phyloP scores from a whole-genome alignment of 2,797 vertebrate genomes.

The Pangasius djambal region DNA sequence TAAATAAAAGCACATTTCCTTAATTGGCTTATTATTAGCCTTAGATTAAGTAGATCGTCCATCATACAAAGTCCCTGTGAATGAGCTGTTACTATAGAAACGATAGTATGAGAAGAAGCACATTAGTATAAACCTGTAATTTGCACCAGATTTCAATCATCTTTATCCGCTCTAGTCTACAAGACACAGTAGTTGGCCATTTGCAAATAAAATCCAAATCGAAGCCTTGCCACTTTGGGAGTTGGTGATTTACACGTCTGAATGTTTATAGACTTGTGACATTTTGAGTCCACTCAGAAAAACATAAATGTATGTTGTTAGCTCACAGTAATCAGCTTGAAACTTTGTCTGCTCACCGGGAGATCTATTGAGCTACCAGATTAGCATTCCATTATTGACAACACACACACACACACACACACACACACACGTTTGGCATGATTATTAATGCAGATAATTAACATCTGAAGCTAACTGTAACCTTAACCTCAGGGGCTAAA shows the following conservation, averaged over 20 bases:
- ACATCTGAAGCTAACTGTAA: background rate
- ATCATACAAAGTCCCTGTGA: background rate
- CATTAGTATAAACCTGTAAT: background rate
- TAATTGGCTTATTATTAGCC: background rate
- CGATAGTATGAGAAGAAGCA: background rate
- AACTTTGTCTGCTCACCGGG: slow-evolving; percentile 1
- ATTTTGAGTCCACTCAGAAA: slow-evolving; percentile 1
- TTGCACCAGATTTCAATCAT: background rate
- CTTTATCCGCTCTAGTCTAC: background rate
- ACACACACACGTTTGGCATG: background rate
- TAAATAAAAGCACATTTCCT: background rate
- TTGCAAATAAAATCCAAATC: background rate
- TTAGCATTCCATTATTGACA: background rate
- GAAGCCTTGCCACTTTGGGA: background rate
- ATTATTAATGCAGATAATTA: slow-evolving; percentile 11
- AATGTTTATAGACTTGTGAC: background rate
- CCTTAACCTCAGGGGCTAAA: background rate
- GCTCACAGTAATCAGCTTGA: slow-evolving; percentile 7
- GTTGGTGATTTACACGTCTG: background rate
- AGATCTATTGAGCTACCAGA: background rate
- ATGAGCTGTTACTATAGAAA: slow-evolving; percentile 1
- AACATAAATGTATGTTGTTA: background rate
- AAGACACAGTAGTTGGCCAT: background rate
- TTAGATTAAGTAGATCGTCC: background rate
- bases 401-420: background rate